A percentile compares a stretch with the other conserved stretches of the same genome.
Evolutionary conservation across 2,113 vertebrate species (phyloP).

Genomic region (Columbina picui): DNA sequence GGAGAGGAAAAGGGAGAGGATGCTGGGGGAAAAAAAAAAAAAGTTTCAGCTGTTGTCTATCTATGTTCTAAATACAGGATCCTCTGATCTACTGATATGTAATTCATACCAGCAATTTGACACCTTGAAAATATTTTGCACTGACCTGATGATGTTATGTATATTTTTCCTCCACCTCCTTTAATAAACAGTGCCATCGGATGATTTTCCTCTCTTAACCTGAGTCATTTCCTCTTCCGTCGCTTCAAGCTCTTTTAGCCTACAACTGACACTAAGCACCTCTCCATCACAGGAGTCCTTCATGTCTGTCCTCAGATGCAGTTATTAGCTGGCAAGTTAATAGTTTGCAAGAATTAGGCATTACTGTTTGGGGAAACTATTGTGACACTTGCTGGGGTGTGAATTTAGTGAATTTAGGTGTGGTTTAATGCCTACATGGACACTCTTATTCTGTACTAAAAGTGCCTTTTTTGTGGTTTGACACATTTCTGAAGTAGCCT

Average conservation of each 20-base stretch:
- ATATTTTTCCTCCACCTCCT: conserved; percentile 20
- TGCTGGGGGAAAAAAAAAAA: neutral
- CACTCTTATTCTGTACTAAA: neutral
- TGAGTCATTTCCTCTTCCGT: conserved; percentile 68
- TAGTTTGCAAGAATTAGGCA: neutral
- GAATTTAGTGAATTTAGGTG: neutral
- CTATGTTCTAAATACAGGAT: neutral
- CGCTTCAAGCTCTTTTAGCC: neutral
- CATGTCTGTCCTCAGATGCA: neutral
- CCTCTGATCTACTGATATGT: neutral
- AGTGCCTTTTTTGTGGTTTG: neutral
- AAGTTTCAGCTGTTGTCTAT: neutral
- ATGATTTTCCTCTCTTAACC: conserved; percentile 48
- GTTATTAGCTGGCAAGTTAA: neutral
- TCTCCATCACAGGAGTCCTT: neutral
- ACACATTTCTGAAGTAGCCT: neutral
- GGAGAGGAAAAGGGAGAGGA: conserved; percentile 25
- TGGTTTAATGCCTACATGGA: neutral
- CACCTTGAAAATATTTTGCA: conserved; percentile 19
- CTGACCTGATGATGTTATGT: neutral
- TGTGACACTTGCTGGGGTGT: neutral
- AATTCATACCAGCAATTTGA: neutral
- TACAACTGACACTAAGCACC: neutral
- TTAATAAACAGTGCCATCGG: conserved; percentile 45
- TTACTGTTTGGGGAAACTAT: neutral